A percentile compares a stretch with the other conserved stretches of the same genome.
These are phyloP conservation scores for Spongilla lacustris DNA, from an alignment of 37 sponge, comb jelly and placozoan species.

Conservation along the genomic window DNA sequence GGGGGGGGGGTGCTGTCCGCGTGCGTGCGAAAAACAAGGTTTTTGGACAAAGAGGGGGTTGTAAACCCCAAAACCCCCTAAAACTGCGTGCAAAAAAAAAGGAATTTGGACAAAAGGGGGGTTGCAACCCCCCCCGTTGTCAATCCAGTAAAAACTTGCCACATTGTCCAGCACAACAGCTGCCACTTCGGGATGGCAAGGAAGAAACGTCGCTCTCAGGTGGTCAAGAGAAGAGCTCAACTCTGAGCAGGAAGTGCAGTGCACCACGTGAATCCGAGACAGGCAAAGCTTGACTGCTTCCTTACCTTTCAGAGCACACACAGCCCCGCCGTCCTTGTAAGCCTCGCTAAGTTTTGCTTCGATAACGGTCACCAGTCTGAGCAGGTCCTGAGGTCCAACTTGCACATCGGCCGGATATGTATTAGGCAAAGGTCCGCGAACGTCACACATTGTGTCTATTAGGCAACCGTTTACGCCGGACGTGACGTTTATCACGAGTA, in stretches of 20 bases:
- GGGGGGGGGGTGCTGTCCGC: too few relatives aligned
- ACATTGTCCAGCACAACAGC: conserved; percentile 59
- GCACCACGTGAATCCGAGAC: conserved; percentile 22
- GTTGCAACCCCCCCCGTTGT: conserved; percentile 5
- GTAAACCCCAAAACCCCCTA: too few relatives aligned
- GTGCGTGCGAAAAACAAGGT: too few relatives aligned
- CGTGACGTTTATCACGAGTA: too few relatives aligned
- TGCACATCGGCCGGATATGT: too few relatives aligned
- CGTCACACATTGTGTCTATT: too few relatives aligned
- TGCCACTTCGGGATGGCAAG: conserved; percentile 20
- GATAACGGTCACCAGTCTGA: conserved; percentile 32
- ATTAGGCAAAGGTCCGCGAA: too few relatives aligned
- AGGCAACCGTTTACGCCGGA: too few relatives aligned
- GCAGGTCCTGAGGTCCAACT: too few relatives aligned
- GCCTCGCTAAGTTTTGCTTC: conserved; percentile 18
- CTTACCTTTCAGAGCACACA: background rate
- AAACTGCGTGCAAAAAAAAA: too few relatives aligned
- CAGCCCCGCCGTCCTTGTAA: background rate
- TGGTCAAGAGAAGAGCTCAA: conserved; percentile 8
- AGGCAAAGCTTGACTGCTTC: conserved; percentile 19
- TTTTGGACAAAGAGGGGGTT: too few relatives aligned
- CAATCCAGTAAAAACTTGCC: conserved; percentile 53
- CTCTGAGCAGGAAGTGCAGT: conserved; percentile 32
- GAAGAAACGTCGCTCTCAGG: conserved; percentile 27
- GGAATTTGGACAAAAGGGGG: too few relatives aligned